phyloP scores from a whole-genome alignment of 2,888 invertebrate genomes.

The Monoplex corrugatus region DNA sequence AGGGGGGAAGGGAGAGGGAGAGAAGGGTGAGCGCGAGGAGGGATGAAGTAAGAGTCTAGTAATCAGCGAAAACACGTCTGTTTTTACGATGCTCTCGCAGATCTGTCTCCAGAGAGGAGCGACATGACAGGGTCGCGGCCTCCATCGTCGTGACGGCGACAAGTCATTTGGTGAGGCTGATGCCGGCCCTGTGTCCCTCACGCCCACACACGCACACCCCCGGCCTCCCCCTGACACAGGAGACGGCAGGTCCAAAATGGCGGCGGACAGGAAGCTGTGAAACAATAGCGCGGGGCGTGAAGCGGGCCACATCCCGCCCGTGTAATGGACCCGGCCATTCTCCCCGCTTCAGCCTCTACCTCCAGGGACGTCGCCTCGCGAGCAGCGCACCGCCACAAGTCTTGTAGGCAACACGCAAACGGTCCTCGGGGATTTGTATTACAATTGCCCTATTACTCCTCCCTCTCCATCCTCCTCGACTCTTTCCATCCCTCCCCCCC shows the following conservation, averaged over 20 bases:
- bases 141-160: slow-evolving; percentile 29
- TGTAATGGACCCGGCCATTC: slow-evolving; percentile 31
- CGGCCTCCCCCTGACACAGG: slow-evolving; percentile 49
- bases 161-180: slow-evolving; percentile 50
- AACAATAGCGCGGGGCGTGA: slow-evolving; percentile 47
- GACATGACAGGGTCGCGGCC: slow-evolving; percentile 39
- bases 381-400: slow-evolving; percentile 25
- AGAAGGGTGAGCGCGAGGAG: neutral
- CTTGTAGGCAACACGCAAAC: slow-evolving; percentile 53
- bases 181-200: slow-evolving; percentile 18
- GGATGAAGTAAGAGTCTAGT: slow-evolving; percentile 38
- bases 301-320: slow-evolving; percentile 31
- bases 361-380: slow-evolving; percentile 38
- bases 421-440: slow-evolving; percentile 47
- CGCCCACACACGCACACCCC: slow-evolving; percentile 50
- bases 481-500: neutral
- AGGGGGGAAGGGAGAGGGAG: neutral
- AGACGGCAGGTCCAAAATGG: slow-evolving; percentile 41
- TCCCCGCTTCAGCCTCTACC: no score
- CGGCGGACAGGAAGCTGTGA: slow-evolving; percentile 51
- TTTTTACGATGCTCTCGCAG: slow-evolving; percentile 36
- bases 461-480: neutral
- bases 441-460: slow-evolving; percentile 50
- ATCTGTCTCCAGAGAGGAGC: slow-evolving; percentile 37
- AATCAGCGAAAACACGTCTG: slow-evolving; percentile 42